Percentiles rank a stretch among this genome's conserved stretches.
Conservation (phyloP, 2,888 invertebrate species). For the Clunio marinus region DNA sequence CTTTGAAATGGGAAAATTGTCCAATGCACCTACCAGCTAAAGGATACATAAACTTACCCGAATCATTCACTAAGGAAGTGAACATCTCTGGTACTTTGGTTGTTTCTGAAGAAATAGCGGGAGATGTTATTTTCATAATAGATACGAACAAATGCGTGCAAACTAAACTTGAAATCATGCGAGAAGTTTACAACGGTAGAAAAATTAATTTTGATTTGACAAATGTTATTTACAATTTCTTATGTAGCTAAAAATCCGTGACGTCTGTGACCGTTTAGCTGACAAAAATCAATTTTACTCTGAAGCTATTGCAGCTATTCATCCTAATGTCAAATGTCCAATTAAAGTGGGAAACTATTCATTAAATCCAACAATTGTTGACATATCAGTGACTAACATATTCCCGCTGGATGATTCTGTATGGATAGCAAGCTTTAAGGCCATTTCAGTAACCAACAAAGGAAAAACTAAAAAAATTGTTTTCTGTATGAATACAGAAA, state of each 20-base stretch:
- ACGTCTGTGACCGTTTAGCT: neutral
- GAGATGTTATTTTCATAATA: neutral
- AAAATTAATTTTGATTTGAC: too few relatives aligned
- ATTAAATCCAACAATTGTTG: too few relatives aligned
- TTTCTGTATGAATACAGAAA: neutral
- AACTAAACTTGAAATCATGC: neutral
- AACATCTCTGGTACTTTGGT: neutral
- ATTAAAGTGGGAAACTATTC: neutral
- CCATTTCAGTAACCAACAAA: neutral
- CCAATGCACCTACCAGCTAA: neutral
- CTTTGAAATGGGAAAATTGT: slow-evolving; percentile 1
- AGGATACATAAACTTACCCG: neutral
- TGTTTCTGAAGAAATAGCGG: neutral
- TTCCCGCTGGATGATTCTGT: neutral
- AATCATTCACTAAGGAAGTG: neutral
- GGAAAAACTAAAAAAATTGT: neutral
- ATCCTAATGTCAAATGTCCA: neutral
- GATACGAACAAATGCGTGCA: neutral
- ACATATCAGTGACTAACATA: too few relatives aligned
- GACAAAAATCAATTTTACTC: neutral
- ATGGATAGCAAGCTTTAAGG: neutral
- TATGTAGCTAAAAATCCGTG: neutral
- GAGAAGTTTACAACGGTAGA: neutral
- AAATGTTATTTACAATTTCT: too few relatives aligned
- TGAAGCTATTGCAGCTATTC: neutral